phyloP scores from a whole-genome alignment of 2,888 invertebrate species.

The Xanthia togata region DNA sequence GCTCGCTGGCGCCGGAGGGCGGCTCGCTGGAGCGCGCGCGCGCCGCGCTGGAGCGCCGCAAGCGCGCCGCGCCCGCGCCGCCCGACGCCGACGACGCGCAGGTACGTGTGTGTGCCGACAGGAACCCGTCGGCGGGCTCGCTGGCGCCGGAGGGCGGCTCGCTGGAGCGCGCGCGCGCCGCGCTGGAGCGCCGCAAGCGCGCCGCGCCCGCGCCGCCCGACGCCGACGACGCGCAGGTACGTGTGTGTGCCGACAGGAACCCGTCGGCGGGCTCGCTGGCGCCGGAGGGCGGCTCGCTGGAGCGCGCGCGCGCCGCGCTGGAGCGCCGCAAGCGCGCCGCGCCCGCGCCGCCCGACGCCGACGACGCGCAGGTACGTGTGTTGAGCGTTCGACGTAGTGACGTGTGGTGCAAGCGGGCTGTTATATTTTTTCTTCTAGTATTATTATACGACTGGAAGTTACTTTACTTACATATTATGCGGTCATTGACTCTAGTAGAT shows the following conservation, averaged over 20 bases:
- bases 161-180: slow-evolving; percentile 95
- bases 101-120: slow-evolving; percentile 66
- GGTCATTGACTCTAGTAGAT: too few relatives aligned
- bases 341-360: slow-evolving; percentile 67
- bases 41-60: slow-evolving; percentile 92
- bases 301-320: slow-evolving; percentile 95
- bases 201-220: slow-evolving; percentile 72
- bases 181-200: slow-evolving; percentile 89
- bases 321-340: slow-evolving; percentile 83
- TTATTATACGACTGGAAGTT: background rate
- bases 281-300: slow-evolving; percentile 96
- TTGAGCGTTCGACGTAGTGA: background rate
- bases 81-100: slow-evolving; percentile 74
- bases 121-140: slow-evolving; percentile 78
- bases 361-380: slow-evolving; percentile 74
- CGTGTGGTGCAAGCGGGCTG: background rate
- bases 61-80: slow-evolving; percentile 69
- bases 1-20: slow-evolving; percentile 93
- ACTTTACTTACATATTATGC: background rate
- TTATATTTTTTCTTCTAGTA: background rate
- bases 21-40: slow-evolving; percentile 96
- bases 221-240: slow-evolving; percentile 76
- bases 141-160: slow-evolving; percentile 95
- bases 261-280: slow-evolving; percentile 85
- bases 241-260: too few relatives aligned